phyloP scores from a whole-genome alignment of 2,888 invertebrate species.

The Dasypolia templi region DNA sequence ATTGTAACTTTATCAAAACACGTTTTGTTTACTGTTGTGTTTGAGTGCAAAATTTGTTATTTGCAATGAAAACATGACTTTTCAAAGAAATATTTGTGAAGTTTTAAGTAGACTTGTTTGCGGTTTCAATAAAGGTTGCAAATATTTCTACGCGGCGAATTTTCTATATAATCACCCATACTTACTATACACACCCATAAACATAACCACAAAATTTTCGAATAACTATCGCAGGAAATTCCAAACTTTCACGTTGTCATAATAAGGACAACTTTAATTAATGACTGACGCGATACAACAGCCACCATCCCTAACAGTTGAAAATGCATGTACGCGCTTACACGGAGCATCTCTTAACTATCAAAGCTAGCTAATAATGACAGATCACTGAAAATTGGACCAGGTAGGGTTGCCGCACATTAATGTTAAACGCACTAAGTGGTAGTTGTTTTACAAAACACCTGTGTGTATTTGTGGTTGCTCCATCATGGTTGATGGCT shows the following conservation, averaged over 20 bases:
- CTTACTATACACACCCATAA: slow-evolving; percentile 12
- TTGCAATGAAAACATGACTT: background rate
- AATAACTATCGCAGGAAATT: slow-evolving; percentile 27
- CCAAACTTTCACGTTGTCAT: slow-evolving; percentile 20
- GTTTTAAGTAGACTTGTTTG: background rate
- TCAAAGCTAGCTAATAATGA: slow-evolving; percentile 61
- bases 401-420: slow-evolving; percentile 49
- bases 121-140: slow-evolving; percentile 4
- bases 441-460: slow-evolving; percentile 45
- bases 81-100: background rate
- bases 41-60: background rate
- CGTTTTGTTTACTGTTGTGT: background rate
- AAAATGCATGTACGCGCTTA: slow-evolving; percentile 44
- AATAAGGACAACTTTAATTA: slow-evolving; percentile 55
- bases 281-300: slow-evolving; percentile 37
- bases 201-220: slow-evolving; percentile 14
- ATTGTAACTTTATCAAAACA: background rate
- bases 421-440: slow-evolving; percentile 38
- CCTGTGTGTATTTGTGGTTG: slow-evolving; percentile 11
- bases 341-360: slow-evolving; percentile 48
- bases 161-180: slow-evolving; percentile 17
- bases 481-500: background rate
- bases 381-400: slow-evolving; percentile 49
- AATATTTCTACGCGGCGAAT: slow-evolving; percentile 1
- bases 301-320: slow-evolving; percentile 20